Evolutionary conservation across 2,113 vertebrate genomes (phyloP).

Genomic region (Spizaetus ornatus): DNA sequence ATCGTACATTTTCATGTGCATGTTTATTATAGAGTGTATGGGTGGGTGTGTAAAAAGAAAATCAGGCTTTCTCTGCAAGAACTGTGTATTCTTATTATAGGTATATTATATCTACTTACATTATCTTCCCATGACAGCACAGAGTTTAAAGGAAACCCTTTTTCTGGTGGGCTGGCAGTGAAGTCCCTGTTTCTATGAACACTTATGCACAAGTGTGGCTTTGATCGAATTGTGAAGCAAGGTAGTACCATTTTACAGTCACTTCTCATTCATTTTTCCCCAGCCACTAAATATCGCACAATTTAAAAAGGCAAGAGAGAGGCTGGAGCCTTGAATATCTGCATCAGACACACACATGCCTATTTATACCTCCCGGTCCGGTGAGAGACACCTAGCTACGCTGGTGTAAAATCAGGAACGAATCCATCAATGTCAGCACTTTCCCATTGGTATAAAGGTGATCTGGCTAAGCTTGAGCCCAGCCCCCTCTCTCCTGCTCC

Average conservation of each 20-base stretch:
- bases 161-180: neutral
- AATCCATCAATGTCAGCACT: slow-evolving; percentile 39
- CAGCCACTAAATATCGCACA: neutral
- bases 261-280: neutral
- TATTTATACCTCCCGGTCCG: neutral
- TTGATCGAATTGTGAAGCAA: neutral
- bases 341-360: neutral
- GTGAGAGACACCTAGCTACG: neutral
- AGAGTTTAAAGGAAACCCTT: neutral
- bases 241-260: neutral
- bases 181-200: neutral
- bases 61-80: neutral
- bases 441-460: neutral
- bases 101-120: neutral
- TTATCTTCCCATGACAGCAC: neutral
- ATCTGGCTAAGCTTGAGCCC: neutral
- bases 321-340: neutral
- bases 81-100: neutral
- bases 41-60: neutral
- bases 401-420: neutral
- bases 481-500: neutral
- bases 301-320: neutral
- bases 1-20: neutral
- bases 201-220: neutral
- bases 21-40: neutral